phyloP scores from a whole-genome alignment of 2,888 invertebrate genomes.

The Lingula anatina region DNA sequence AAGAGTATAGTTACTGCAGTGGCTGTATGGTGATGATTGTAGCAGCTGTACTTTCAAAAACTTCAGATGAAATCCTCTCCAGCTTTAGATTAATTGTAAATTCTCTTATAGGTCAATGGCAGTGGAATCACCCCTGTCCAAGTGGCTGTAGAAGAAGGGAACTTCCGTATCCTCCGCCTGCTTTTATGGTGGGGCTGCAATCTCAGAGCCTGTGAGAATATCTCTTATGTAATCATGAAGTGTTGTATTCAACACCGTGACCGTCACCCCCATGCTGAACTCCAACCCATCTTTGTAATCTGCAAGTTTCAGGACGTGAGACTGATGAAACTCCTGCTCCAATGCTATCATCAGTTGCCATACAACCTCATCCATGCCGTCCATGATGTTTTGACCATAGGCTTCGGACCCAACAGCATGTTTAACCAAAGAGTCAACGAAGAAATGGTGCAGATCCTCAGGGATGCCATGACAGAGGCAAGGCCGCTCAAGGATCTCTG shows the following conservation, averaged over 20 bases:
- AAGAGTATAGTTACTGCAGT: no score
- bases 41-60: no score
- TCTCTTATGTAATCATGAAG: slow-evolving; percentile 13
- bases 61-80: no score
- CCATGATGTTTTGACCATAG: slow-evolving; percentile 28
- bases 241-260: slow-evolving; percentile 42
- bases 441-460: slow-evolving; percentile 30
- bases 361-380: slow-evolving; percentile 23
- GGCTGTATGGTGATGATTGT: no score
- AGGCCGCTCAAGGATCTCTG: slow-evolving; percentile 32
- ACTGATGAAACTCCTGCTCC: slow-evolving; percentile 30
- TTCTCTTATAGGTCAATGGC: slow-evolving; percentile 38
- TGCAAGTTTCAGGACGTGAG: slow-evolving; percentile 40
- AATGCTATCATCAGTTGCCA: slow-evolving; percentile 32
- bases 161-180: slow-evolving; percentile 24
- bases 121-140: slow-evolving; percentile 38
- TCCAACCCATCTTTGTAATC: slow-evolving; percentile 44
- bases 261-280: slow-evolving; percentile 43
- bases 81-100: no score
- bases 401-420: slow-evolving; percentile 25
- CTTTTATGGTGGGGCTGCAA: slow-evolving; percentile 42
- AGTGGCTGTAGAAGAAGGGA: slow-evolving; percentile 32
- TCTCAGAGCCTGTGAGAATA: slow-evolving; percentile 30
- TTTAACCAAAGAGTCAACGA: slow-evolving; percentile 20
- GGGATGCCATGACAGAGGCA: slow-evolving; percentile 19